Base-by-base conservation (phyloP, 2,888 invertebrate genomes). In the Drosophila quasianomalipes region DNA sequence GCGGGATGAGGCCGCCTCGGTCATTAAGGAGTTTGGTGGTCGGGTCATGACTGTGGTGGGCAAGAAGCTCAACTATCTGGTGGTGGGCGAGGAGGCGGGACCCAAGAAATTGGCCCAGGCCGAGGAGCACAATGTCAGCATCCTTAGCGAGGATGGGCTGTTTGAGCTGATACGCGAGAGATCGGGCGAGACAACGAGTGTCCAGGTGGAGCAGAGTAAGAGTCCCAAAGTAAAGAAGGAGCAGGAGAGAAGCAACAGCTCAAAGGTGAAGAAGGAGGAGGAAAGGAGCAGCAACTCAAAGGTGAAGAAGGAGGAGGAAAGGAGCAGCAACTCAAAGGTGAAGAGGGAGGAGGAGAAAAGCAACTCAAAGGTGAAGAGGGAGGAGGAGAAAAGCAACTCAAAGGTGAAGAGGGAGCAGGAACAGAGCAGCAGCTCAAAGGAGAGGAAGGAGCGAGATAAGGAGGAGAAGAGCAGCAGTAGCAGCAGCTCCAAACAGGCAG, bases 11-110 rank as follows among this genome's bases (percentile, higher is more conserved):
- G 95, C 96, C 6, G 95, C 95, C 41, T 95, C 95, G 1, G 94
- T 97, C 9, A 95, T 98, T 19, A 95, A 95, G 67, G 95, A 96
- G 81, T 96, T 96, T 92, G 98, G 98, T 1, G 99, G 98, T 1
- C 95, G 95, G 90, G 95, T 97, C 3, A 96, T 97, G 72, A 95
- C 94, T 49, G 94, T 95, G 52, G 94, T 98, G 28, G 97, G 97
- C 70, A 96, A 95, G 89, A 97, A 97, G 94, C 97, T 96, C 79
- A 96, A 96, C 82, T 98, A 97, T 92, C 92, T 99, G 3, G 94
- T 99, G 30, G 95, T 96, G 4, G 99, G 99, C 0, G 96, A 97
- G 60, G 97, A 98, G 61, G 95, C 97, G 1, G 99, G 98, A 0
- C 97, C 96, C 10, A 95, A 96, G 6, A 99, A 99, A 94, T 92